These are phyloP conservation scores for Morone chrysops DNA, from an alignment of 2,113 vertebrate species.

Conservation along the genomic window DNA sequence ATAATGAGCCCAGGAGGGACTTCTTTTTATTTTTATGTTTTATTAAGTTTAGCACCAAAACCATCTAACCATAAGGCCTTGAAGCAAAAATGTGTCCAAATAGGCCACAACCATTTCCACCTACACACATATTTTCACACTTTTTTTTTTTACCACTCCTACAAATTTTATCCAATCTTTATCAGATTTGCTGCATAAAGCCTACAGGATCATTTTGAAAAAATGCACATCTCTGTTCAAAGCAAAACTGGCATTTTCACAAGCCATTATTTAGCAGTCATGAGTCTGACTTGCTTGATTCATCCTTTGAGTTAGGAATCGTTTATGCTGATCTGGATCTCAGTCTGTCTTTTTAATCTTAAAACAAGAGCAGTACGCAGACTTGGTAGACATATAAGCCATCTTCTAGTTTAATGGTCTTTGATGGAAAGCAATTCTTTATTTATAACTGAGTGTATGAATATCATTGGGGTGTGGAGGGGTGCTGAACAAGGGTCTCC, in stretches of 20 bases:
- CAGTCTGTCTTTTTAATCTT: background rate
- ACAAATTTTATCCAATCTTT: background rate
- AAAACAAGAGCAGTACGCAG: background rate
- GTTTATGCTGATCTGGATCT: background rate
- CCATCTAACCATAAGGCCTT: background rate
- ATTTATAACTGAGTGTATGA: background rate
- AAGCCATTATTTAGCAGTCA: background rate
- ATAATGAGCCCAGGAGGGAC: background rate
- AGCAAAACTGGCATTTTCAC: background rate
- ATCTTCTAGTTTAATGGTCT: background rate
- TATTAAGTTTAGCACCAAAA: background rate
- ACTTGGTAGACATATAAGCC: background rate
- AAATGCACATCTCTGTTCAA: background rate
- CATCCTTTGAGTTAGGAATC: background rate
- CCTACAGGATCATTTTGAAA: background rate
- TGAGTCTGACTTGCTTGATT: background rate
- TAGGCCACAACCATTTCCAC: constrained; percentile 16
- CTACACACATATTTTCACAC: constrained; percentile 15
- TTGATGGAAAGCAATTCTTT: background rate
- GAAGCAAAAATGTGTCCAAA: constrained; percentile 16
- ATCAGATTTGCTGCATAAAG: background rate
- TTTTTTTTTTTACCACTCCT: background rate
- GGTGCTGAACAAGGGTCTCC: background rate
- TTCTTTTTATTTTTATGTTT: background rate
- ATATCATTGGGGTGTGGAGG: background rate